Evolutionary conservation across 2,113 vertebrate species (phyloP).

Genomic region (crab-eating macaque (Macaca fascicularis)): T2T-MFA8v1.1 NC_088381.1:114039501-114040000

Average conservation of each 20-base stretch:
- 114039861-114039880: background rate
- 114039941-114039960: too few species aligned
- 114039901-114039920: too few species aligned
- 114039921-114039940: too few species aligned
- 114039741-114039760: background rate
- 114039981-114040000: too few species aligned
- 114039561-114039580: background rate
- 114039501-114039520: background rate
- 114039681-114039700: background rate
- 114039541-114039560: background rate
- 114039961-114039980: too few species aligned
- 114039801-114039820: background rate
- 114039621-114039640: background rate
- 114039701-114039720: background rate
- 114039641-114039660: background rate
- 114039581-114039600: background rate
- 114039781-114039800: background rate
- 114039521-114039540: background rate
- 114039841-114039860: background rate
- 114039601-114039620: background rate
- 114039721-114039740: background rate
- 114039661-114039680: background rate
- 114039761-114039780: background rate
- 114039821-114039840: background rate
- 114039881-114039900: too few species aligned